These are phyloP conservation scores for Cromileptes altivelis DNA, from an alignment of 2,113 vertebrate genomes.

Conservation along the genomic window DNA sequence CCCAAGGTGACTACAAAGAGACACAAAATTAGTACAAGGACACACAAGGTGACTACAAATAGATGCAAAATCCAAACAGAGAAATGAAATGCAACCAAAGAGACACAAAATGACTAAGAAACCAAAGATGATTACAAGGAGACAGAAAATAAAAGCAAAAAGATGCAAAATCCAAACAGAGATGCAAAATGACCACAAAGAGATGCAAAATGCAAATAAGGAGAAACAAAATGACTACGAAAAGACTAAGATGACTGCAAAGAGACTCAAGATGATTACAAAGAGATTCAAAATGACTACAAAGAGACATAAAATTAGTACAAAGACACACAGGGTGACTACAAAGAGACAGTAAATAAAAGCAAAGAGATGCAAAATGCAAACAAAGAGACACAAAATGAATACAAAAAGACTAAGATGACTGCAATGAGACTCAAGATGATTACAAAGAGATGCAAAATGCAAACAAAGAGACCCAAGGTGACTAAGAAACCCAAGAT, in stretches of 20 bases:
- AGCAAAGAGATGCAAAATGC: background rate
- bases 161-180: background rate
- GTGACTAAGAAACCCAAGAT: background rate
- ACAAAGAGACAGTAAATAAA: too few relatives aligned
- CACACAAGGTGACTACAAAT: background rate
- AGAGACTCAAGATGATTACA: background rate
- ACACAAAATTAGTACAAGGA: background rate
- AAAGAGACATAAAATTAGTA: background rate
- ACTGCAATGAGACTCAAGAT: background rate
- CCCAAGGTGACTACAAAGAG: background rate
- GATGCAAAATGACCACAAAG: background rate
- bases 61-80: background rate
- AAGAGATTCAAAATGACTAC: background rate
- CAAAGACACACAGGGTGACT: background rate
- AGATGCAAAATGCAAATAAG: background rate
- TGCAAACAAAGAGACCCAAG: too few relatives aligned
- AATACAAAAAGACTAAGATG: background rate
- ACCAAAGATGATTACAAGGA: background rate
- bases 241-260: too few relatives aligned
- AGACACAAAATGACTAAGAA: too few relatives aligned
- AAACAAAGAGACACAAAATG: background rate
- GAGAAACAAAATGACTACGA: background rate
- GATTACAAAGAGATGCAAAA: too few relatives aligned
- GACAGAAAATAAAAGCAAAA: too few relatives aligned
- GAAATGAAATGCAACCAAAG: background rate